Evolutionary conservation across 2,888 invertebrate genomes (phyloP).

Genomic region (Oscheius myriophilus): DNA sequence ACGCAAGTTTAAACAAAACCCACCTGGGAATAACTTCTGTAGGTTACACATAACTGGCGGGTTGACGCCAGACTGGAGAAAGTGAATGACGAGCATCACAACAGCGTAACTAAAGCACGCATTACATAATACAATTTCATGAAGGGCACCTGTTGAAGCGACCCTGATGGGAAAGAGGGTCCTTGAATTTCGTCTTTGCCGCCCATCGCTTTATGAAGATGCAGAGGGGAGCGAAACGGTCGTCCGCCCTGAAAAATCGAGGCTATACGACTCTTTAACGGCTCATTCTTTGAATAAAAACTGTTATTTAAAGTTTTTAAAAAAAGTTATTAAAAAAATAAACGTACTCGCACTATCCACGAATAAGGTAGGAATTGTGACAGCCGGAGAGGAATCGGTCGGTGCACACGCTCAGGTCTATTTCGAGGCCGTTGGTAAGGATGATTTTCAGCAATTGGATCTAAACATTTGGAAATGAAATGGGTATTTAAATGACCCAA

Average conservation of each 20-base stretch:
- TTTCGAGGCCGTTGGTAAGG: conserved; percentile 38
- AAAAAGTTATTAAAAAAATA: no score
- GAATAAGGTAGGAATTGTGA: conserved; percentile 49
- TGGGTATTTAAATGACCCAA: no score
- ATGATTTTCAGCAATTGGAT: conserved; percentile 45
- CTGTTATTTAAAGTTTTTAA: no score
- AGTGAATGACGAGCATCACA: conserved; percentile 66
- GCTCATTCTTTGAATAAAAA: no score
- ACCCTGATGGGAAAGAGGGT: conserved; percentile 38
- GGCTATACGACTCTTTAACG: no score
- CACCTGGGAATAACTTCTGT: conserved; percentile 37
- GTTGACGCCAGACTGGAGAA: conserved; percentile 61
- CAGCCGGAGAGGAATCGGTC: conserved; percentile 45
- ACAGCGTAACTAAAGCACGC: conserved; percentile 60
- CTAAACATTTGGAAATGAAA: conserved; percentile 22
- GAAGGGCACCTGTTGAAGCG: conserved; percentile 48
- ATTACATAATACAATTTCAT: neutral
- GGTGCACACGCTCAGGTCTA: conserved; percentile 43
- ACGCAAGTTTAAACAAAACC: neutral
- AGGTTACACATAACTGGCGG: conserved; percentile 68
- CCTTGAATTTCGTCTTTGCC: conserved; percentile 36
- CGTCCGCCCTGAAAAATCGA: conserved; percentile 28
- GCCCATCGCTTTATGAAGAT: conserved; percentile 52
- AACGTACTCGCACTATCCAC: conserved; percentile 11
- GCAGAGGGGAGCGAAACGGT: conserved; percentile 34